Evolutionary conservation across 2,113 vertebrate genomes (phyloP), one percentile per base, ranked within the genome.

Genomic region (Phainopepla nitens): DNA sequence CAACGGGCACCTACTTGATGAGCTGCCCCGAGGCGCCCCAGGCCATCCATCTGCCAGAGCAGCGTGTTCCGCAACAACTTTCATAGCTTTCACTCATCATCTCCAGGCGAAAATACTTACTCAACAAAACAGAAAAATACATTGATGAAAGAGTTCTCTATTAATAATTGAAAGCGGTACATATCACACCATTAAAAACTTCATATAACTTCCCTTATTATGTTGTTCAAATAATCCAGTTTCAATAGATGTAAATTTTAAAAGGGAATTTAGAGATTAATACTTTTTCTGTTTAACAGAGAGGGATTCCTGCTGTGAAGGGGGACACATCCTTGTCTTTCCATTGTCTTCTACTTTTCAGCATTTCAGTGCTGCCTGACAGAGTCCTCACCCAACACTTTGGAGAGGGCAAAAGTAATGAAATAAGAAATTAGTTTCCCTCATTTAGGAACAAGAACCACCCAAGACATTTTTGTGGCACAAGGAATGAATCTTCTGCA

Each of bases 111-210:
- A 96, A 95, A 91, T 65, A 94, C 45, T 79, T 84, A 89, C 54
- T 94, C 90, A 90, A 80, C 79, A 77, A 70, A 93, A 76, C 31
- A 91, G 66, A 66, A 91, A 95, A 91, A 83, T 24, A 57, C 31
- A 86, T 10, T n/a, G 61, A 88, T 75, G 76, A 95, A 93, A 96
- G 87, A 95, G n/a, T 17, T 70, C 61, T 91, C 73, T 82, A 35
- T 88, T 91, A 89, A 35, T 27, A 91, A 75, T 0, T 82, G 70
- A 42, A 82, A 94, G 66, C 0, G 0, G 71, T 62, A 70, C 58
- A 11, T 9, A 39, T 41, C n/a, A 47, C 6, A 47, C 28, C 13
- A 70, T 83, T 50, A 77, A 80, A 62, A 65, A 29, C 24, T 86
- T 80, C 28, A 66, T 57, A 47, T 33, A 89, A 69, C 23, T 57